Evolutionary conservation across 2,797 vertebrate species (phyloP).

Genomic region (Hydrocynus forskahlii): DNA sequence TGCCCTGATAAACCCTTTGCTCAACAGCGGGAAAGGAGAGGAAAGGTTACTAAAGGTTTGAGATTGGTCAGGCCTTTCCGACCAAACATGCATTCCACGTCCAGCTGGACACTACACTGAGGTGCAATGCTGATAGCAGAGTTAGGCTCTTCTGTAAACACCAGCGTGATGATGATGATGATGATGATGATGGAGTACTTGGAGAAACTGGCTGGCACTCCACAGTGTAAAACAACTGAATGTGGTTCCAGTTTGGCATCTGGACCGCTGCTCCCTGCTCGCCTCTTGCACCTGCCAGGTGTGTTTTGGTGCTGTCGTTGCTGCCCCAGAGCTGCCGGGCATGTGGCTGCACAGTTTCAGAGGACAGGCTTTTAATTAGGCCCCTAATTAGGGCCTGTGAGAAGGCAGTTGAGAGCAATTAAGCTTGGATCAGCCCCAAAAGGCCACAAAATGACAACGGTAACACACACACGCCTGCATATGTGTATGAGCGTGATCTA

Average conservation of each 20-base stretch:
- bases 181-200: background rate
- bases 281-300: conserved; percentile 6
- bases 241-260: background rate
- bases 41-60: conserved; percentile 25
- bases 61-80: background rate
- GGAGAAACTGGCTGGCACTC: background rate
- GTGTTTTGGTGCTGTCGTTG: background rate
- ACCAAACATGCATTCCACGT: background rate
- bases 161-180: background rate
- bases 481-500: background rate
- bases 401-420: conserved; percentile 29
- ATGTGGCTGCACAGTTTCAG: background rate
- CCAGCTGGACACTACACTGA: background rate
- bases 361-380: conserved; percentile 33
- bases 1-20: conserved; percentile 1
- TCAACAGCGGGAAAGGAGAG: background rate
- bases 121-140: background rate
- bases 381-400: conserved; percentile 20
- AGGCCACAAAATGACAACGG: background rate
- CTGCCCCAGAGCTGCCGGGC: conserved; percentile 8
- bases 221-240: background rate
- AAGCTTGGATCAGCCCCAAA: background rate
- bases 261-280: background rate
- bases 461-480: background rate
- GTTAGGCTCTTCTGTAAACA: too few relatives aligned